Conservation (phyloP, 2,113 vertebrate genomes). For the Irena cyanogastra region DNA sequence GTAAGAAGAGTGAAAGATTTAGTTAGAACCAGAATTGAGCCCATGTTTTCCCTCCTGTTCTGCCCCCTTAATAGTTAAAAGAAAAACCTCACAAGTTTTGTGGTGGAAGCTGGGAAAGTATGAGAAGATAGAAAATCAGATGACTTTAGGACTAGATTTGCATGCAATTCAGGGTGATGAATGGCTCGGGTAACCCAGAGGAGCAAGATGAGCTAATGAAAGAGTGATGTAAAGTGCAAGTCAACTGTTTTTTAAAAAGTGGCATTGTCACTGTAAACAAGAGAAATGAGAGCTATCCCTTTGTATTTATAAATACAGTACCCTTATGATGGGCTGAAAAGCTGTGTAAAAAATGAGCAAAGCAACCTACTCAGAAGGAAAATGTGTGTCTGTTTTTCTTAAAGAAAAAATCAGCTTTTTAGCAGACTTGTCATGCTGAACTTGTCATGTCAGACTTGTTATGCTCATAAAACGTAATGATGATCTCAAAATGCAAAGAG, state of each 20-base stretch:
- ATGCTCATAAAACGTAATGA: constrained; percentile 48
- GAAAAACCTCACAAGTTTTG: neutral
- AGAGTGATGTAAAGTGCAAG: constrained; percentile 53
- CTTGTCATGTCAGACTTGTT: constrained; percentile 40
- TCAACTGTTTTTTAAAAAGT: constrained; percentile 61
- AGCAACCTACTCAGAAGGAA: constrained; percentile 47
- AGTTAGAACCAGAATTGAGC: neutral
- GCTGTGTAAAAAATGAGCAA: constrained; percentile 61
- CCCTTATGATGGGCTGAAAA: constrained; percentile 26
- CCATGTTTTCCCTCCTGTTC: neutral
- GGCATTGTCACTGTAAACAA: constrained; percentile 52
- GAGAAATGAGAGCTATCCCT: constrained; percentile 55
- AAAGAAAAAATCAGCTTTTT: constrained; percentile 1
- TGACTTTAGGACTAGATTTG: constrained; percentile 37
- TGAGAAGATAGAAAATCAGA: neutral
- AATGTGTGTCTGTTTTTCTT: constrained; percentile 22
- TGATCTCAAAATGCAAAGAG: constrained; percentile 48
- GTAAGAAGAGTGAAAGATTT: neutral
- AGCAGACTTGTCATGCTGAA: constrained; percentile 47
- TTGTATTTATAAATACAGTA: constrained; percentile 41
- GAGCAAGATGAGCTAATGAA: constrained; percentile 59
- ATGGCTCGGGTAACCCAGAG: constrained; percentile 47
- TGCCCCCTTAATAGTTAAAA: neutral
- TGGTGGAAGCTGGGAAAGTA: neutral
- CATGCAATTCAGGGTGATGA: constrained; percentile 19